Conservation (phyloP, 2,888 invertebrate species). For the Cephus nigrinus region DNA sequence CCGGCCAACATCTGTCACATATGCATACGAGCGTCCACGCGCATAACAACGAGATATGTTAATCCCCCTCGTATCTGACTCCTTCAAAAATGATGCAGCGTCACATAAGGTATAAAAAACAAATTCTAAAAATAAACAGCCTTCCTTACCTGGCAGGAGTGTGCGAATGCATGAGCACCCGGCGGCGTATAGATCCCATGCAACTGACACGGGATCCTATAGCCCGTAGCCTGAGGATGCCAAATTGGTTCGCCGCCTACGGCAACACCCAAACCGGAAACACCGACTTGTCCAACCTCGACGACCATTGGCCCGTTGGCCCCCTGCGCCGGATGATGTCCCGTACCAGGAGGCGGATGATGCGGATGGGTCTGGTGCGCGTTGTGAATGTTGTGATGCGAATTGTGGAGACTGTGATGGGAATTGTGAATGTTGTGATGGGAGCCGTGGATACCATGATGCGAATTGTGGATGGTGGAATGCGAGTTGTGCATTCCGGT, state of each 20-base stretch:
- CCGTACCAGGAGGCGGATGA: constrained; percentile 46
- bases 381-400: constrained; percentile 57
- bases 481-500: constrained; percentile 50
- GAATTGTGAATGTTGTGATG: constrained; percentile 54
- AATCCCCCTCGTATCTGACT: constrained; percentile 18
- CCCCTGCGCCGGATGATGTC: constrained; percentile 59
- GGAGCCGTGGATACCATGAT: constrained; percentile 35
- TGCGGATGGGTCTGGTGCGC: constrained; percentile 56
- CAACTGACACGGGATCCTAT: constrained; percentile 59
- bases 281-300: constrained; percentile 60
- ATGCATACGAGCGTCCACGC: constrained; percentile 19
- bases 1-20: constrained; percentile 34
- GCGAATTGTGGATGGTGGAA: constrained; percentile 31
- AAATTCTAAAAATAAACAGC: background rate
- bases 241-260: constrained; percentile 56
- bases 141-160: constrained; percentile 59
- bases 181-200: constrained; percentile 61
- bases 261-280: constrained; percentile 57
- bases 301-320: constrained; percentile 59
- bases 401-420: constrained; percentile 52
- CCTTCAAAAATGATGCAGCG: background rate
- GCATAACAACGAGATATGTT: constrained; percentile 38
- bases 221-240: constrained; percentile 58
- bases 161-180: constrained; percentile 59
- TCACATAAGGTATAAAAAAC: background rate